Evolutionary conservation across 2,113 vertebrate species (phyloP).

Genomic region (Todiramphus saurophagus): DNA sequence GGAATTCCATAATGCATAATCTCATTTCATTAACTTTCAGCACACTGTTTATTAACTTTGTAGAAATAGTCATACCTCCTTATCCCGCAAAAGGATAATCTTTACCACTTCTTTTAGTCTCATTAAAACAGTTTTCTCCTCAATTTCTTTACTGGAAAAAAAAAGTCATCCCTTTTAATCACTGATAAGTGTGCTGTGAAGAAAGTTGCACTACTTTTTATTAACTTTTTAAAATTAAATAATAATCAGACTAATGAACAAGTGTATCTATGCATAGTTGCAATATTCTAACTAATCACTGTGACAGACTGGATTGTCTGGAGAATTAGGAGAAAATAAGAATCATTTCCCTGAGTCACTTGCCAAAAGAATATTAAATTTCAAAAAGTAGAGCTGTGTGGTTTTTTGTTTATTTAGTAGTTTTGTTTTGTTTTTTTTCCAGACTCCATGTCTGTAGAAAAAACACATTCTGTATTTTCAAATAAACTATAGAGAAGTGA

Average conservation of each 20-base stretch:
- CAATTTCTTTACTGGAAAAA: background rate
- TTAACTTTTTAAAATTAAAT: background rate
- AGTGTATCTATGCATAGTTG: slow-evolving; percentile 26
- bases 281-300: slow-evolving; percentile 25
- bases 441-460: background rate
- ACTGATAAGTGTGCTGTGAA: background rate
- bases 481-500: background rate
- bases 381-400: background rate
- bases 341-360: background rate
- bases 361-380: background rate
- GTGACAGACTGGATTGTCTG: slow-evolving; percentile 18
- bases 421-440: background rate
- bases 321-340: background rate
- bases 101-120: background rate
- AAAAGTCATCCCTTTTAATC: background rate
- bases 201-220: background rate
- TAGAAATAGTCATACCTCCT: background rate
- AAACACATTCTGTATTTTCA: background rate
- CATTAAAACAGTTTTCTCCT: background rate
- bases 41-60: slow-evolving; percentile 24
- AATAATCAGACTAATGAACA: slow-evolving; percentile 31
- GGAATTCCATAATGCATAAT: background rate
- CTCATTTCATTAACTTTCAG: slow-evolving; percentile 24
- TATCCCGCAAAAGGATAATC: background rate
- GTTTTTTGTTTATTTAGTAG: background rate